These are phyloP conservation scores for Acleris cristana DNA, from an alignment of 2,888 invertebrate species.

Conservation along the genomic window DNA sequence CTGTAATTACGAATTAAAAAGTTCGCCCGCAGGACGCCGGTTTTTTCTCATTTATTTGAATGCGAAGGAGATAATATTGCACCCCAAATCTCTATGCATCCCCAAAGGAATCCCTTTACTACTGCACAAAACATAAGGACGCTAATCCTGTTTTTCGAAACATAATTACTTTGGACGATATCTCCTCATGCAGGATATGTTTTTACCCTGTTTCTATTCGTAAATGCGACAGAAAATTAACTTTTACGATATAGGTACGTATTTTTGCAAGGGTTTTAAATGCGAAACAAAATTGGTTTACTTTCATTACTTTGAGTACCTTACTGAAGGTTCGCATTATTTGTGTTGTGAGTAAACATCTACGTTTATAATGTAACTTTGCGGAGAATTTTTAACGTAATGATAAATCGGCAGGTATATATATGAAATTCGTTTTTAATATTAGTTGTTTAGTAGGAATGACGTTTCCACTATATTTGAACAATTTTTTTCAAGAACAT, in stretches of 20 bases:
- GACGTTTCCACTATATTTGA: too few species aligned
- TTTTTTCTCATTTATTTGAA: constrained; percentile 82
- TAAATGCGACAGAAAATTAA: constrained; percentile 71
- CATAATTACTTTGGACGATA: constrained; percentile 77
- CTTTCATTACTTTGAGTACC: constrained; percentile 36
- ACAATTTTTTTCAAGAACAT: too few species aligned
- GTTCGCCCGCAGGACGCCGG: constrained; percentile 74
- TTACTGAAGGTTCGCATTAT: constrained; percentile 10
- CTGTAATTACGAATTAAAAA: constrained; percentile 84
- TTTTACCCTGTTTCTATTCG: constrained; percentile 64
- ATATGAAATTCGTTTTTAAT: too few species aligned
- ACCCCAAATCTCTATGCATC: constrained; percentile 59
- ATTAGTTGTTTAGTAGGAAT: too few species aligned
- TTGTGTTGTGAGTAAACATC: too few species aligned
- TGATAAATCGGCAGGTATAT: too few species aligned
- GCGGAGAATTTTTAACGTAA: too few species aligned
- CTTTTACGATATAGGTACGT: constrained; percentile 57
- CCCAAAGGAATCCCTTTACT: constrained; percentile 41
- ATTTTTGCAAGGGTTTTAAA: constrained; percentile 40
- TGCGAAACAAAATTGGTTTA: constrained; percentile 34
- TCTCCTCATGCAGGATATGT: constrained; percentile 72
- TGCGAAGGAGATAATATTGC: constrained; percentile 78
- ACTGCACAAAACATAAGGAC: constrained; percentile 47
- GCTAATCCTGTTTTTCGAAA: constrained; percentile 46
- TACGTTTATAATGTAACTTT: too few species aligned